Conservation (phyloP, 2,797 vertebrate genomes). For the Anguilla pacifica region DNA sequence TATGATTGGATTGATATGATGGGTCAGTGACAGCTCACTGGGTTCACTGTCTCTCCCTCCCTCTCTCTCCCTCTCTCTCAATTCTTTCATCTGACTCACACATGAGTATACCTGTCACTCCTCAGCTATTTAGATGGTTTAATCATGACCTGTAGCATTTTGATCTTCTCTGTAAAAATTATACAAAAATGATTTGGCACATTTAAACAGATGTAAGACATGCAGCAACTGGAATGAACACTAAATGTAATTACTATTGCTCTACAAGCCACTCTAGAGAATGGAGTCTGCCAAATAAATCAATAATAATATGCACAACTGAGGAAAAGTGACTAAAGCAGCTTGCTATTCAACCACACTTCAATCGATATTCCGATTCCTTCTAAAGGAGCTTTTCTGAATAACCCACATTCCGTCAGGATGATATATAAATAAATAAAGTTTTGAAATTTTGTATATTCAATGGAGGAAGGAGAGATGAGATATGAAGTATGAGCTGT, state of each 20-base stretch:
- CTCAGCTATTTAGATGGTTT: background rate
- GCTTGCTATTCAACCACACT: background rate
- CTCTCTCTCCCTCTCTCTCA: background rate
- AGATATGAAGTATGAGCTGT: too few relatives aligned
- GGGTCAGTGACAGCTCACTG: background rate
- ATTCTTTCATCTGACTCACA: background rate
- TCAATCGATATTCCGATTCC: background rate
- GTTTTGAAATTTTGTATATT: background rate
- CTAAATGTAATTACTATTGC: background rate
- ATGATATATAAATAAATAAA: background rate
- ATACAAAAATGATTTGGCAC: background rate
- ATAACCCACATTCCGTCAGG: background rate
- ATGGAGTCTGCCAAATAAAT: background rate
- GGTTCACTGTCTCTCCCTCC: background rate
- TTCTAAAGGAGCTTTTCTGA: background rate
- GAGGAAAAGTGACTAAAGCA: background rate
- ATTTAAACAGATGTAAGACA: background rate
- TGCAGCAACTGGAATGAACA: background rate
- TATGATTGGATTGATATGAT: background rate
- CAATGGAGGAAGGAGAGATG: background rate
- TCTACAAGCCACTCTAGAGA: background rate
- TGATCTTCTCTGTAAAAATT: background rate
- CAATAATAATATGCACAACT: background rate
- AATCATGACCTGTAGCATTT: background rate
- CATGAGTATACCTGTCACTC: background rate